Evolutionary conservation across 2,797 vertebrate genomes (phyloP).

Genomic region (Propithecus deckenii): DNA sequence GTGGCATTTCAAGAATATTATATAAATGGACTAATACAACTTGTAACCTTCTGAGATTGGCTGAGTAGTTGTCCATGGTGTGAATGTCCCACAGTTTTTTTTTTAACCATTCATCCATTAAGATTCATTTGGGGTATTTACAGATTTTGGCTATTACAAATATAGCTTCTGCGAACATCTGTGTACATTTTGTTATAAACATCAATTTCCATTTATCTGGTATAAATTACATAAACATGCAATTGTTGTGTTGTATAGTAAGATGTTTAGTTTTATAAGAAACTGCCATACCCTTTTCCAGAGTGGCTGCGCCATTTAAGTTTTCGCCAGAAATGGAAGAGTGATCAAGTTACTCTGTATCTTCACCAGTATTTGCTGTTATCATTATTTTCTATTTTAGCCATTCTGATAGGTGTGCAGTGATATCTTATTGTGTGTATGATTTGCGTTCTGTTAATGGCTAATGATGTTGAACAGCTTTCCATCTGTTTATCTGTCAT

Average conservation of each 20-base stretch:
- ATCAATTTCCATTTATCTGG: not conserved
- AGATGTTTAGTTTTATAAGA: not conserved
- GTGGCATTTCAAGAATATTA: not conserved
- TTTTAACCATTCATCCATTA: not conserved
- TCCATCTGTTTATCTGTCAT: not conserved
- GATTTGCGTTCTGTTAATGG: not conserved
- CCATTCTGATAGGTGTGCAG: not conserved
- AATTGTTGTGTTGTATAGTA: not conserved
- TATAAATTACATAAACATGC: not conserved
- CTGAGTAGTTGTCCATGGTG: not conserved
- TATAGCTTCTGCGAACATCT: not conserved
- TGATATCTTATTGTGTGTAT: not conserved
- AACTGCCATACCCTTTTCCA: not conserved
- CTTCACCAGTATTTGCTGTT: not conserved
- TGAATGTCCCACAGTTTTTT: not conserved
- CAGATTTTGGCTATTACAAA: not conserved
- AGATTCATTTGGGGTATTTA: not conserved
- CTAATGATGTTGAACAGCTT: not conserved
- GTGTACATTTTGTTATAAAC: not conserved
- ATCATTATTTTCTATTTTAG: not conserved
- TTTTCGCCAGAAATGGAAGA: not conserved
- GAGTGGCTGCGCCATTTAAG: not conserved
- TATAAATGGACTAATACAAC: not conserved
- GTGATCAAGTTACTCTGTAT: not conserved
- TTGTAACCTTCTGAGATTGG: not conserved